Evolutionary conservation across 2,888 invertebrate genomes (phyloP), one percentile per base, ranked within the genome.

Genomic region (Hipparchia sbordonii): DNA sequence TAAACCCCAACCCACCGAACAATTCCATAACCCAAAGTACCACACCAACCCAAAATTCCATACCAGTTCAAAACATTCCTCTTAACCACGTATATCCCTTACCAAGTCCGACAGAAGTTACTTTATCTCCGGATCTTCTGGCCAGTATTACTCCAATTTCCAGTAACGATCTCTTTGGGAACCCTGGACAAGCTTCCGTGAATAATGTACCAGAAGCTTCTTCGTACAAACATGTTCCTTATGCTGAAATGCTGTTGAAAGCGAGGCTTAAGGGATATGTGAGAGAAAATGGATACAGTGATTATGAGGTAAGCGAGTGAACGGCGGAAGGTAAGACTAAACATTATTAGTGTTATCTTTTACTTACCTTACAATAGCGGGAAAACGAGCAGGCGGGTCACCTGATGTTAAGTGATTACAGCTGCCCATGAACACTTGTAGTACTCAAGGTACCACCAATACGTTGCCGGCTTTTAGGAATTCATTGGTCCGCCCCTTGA

Each of bases 281-380:
- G 0, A 74, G 74, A 0, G 80, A 82, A n/a, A 81, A 82, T 52
- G 79, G 78, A 68, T 86, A 85, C 72, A 79, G 82, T 61, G 84
- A 87, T 77, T 89, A 88, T 79, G 87, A 88, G 88, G 92, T 92
- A 76, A 80, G 82, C 5, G 39, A 4, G 3, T 39, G 39, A 1
- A 39, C 23, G 23, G 23, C 0, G 23, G 23, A 23, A 23, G 23
- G 23, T 23, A 23, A 23, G 23, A 23, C 0, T 23, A 23, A 23
- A 23, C 23, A 23, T 0, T 23, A 23, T 23, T 23, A 23, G 23
- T 23, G 23, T 23, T 23, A 23, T 1, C 23, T 23, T 23, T 23
- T 23, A 23, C 23, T 23, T 23, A 23, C 23, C 23, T 23, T 23
- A 23, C 23, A 23, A 23, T 23, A 23, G 23, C 23, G 23, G 23